A percentile compares a stretch with the other conserved stretches of the same genome.
These are phyloP conservation scores for Phaenicophaeus curvirostris DNA, from an alignment of 2,797 vertebrate genomes.

Conservation along the genomic window DNA sequence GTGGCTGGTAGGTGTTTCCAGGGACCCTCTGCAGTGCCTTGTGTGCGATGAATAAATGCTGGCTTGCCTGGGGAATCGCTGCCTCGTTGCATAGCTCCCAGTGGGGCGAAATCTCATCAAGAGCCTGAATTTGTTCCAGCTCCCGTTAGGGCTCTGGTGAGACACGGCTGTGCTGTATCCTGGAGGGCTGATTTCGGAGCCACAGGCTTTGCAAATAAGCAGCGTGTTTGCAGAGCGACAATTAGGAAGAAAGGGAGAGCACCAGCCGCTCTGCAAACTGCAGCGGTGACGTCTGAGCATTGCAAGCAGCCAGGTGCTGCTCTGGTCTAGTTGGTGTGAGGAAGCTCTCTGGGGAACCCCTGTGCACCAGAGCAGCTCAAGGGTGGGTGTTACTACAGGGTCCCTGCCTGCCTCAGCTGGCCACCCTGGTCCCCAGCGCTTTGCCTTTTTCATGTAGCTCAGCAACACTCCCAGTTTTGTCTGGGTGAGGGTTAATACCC, in stretches of 20 bases:
- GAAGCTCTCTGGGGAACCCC: too few relatives aligned
- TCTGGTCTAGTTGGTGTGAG: neutral
- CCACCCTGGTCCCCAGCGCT: fast-evolving
- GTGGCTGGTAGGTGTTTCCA: neutral
- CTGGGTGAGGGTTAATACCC: neutral
- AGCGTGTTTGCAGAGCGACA: neutral
- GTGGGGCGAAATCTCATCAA: neutral
- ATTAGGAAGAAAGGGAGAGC: neutral
- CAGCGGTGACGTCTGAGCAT: neutral
- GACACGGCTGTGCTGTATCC: fast-evolving
- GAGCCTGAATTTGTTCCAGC: neutral
- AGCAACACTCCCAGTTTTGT: neutral
- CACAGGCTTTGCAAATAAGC: neutral
- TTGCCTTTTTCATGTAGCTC: fast-evolving
- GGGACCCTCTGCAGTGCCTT: neutral
- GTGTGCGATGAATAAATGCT: neutral
- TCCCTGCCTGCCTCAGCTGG: fast-evolving
- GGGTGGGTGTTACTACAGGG: neutral
- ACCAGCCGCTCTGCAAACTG: neutral
- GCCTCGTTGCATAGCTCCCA: neutral
- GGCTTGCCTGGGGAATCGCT: neutral
- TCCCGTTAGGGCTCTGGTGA: neutral
- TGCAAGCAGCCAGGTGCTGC: neutral
- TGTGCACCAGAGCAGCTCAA: fast-evolving
- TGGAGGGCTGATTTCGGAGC: neutral